Evolutionary conservation across 2,113 vertebrate species (phyloP).

Genomic region (Podiceps cristatus): DNA sequence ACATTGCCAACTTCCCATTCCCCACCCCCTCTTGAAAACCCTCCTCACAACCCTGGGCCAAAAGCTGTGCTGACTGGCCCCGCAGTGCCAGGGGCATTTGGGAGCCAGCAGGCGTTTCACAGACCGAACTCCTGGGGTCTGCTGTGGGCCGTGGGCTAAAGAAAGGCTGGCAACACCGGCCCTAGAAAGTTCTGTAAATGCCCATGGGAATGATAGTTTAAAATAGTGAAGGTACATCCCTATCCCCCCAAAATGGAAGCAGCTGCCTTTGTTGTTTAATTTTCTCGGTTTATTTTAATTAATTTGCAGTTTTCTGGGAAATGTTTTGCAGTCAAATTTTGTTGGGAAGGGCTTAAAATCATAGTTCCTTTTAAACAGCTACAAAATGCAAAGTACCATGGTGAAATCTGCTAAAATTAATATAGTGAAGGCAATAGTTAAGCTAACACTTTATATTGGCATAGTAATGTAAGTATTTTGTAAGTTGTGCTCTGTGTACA

Average conservation of each 20-base stretch:
- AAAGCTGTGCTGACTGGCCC: neutral
- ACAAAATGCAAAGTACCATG: neutral
- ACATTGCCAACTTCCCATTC: too few species aligned
- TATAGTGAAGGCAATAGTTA: neutral
- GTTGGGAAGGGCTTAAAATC: neutral
- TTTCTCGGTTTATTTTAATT: neutral
- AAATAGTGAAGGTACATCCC: neutral
- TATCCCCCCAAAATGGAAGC: neutral
- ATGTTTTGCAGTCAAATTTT: neutral
- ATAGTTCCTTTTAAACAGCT: neutral
- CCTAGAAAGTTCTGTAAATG: neutral
- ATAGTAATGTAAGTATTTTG: neutral
- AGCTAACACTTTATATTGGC: neutral
- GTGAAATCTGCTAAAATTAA: neutral
- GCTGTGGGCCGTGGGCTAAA: neutral
- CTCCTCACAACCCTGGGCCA: neutral
- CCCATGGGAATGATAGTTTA: neutral
- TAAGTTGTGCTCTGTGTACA: neutral
- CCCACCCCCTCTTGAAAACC: neutral
- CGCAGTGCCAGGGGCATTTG: rapidly evolving
- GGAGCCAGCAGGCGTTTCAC: neutral
- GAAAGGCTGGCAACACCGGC: neutral
- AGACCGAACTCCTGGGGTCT: neutral
- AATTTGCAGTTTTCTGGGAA: neutral
- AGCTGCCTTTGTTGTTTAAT: neutral